phyloP scores from a whole-genome alignment of 1,140 invertebrate species.

The Eueides isabella region DNA sequence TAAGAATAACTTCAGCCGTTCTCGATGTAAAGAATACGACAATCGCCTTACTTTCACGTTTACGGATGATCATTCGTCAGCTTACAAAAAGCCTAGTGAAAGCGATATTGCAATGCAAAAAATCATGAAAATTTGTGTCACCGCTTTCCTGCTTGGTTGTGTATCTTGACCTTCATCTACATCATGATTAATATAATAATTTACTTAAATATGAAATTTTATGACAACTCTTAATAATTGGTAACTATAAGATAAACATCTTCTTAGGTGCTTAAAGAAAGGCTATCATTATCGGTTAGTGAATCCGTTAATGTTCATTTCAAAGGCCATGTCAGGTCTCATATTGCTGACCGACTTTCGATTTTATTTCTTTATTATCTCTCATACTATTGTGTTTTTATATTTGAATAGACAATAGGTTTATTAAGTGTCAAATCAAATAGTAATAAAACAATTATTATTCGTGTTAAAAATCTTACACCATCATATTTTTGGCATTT shows the following conservation, averaged over 20 bases:
- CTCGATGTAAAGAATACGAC: slow-evolving; percentile 58
- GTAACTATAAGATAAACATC: neutral
- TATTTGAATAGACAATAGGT: slow-evolving; percentile 7
- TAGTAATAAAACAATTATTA: slow-evolving; percentile 13
- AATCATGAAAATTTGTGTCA: slow-evolving; percentile 75
- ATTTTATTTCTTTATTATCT: slow-evolving; percentile 36
- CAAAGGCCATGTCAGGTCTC: slow-evolving; percentile 33
- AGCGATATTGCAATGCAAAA: slow-evolving; percentile 74
- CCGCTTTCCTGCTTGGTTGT: slow-evolving; percentile 67
- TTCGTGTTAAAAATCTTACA: neutral
- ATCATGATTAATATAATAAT: slow-evolving; percentile 30
- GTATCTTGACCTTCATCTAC: slow-evolving; percentile 61
- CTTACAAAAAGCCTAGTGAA: slow-evolving; percentile 76
- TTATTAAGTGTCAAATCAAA: slow-evolving; percentile 22
- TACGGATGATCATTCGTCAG: slow-evolving; percentile 66
- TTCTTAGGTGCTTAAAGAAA: neutral
- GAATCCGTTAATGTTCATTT: neutral
- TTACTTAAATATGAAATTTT: slow-evolving; percentile 33
- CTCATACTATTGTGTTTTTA: slow-evolving; percentile 30
- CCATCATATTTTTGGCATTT: too few species aligned
- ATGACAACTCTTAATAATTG: neutral
- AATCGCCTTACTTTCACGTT: slow-evolving; percentile 76
- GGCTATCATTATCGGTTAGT: slow-evolving; percentile 1
- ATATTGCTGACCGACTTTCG: slow-evolving; percentile 37
- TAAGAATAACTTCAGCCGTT: slow-evolving; percentile 61